phyloP scores from a whole-genome alignment of 2,888 invertebrate genomes.

The Cataglyphis albicans region DNA sequence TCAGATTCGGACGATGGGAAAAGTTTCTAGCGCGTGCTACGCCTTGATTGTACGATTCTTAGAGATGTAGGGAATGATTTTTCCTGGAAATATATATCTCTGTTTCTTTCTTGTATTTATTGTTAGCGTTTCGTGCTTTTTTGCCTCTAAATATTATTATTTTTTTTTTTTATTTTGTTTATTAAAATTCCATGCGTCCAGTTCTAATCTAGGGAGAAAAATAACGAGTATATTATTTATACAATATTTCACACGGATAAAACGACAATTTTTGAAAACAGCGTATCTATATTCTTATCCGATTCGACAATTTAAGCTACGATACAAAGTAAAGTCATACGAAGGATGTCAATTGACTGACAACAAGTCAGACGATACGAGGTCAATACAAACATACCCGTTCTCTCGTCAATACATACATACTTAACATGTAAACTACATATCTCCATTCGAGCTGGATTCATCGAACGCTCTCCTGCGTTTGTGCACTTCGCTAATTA shows the following conservation, averaged over 20 bases:
- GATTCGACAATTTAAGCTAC: background rate
- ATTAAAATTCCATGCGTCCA: background rate
- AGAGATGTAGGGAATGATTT: background rate
- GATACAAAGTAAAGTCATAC: slow-evolving; percentile 18
- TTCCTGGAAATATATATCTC: background rate
- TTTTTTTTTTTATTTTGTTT: background rate
- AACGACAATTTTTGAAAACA: background rate
- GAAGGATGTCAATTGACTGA: slow-evolving; percentile 35
- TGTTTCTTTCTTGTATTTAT: slow-evolving; percentile 14
- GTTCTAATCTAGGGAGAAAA: background rate
- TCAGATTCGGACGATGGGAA: slow-evolving; percentile 6
- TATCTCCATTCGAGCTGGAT: slow-evolving; percentile 62
- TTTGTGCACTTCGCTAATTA: slow-evolving; percentile 75
- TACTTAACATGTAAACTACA: slow-evolving; percentile 49
- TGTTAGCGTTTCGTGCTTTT: background rate
- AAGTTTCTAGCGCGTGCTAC: slow-evolving; percentile 11
- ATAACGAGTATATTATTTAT: background rate
- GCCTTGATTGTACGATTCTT: slow-evolving; percentile 4
- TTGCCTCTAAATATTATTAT: background rate
- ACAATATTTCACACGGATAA: background rate
- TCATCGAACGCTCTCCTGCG: slow-evolving; percentile 66
- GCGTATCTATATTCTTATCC: background rate
- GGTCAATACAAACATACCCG: slow-evolving; percentile 18
- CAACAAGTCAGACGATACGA: slow-evolving; percentile 21
- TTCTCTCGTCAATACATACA: slow-evolving; percentile 34